A percentile compares a stretch with the other conserved stretches of the same genome.
These are phyloP conservation scores for Nematostella vectensis DNA, from an alignment of 92 coral and sea anemone species.

Conservation along the genomic window DNA sequence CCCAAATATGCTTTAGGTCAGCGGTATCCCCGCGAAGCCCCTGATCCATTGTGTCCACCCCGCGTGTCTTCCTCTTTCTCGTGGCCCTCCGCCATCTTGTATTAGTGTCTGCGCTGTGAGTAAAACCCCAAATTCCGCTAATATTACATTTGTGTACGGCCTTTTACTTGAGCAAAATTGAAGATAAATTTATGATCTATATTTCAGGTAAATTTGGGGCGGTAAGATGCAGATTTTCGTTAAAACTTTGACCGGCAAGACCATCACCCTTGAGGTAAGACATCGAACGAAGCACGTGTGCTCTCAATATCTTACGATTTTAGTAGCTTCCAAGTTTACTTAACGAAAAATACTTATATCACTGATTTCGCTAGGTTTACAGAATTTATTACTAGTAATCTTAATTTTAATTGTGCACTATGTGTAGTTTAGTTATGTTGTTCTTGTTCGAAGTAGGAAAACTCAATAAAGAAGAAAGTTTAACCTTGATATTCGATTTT, in stretches of 20 bases:
- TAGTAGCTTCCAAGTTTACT: no score
- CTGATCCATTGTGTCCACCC: conserved; percentile 25
- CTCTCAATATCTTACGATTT: no score
- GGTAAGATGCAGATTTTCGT: conserved; percentile 98
- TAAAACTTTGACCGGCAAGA: conserved; percentile 98
- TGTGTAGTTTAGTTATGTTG: no score
- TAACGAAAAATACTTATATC: no score
- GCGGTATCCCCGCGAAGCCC: conserved; percentile 15
- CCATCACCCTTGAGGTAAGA: conserved; percentile 96
- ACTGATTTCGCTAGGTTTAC: no score
- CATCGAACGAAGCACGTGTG: no score
- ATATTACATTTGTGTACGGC: no score
- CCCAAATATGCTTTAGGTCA: conserved; percentile 7
- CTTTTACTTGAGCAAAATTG: background rate
- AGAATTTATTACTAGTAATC: no score
- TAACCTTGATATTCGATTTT: no score
- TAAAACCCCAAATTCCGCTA: background rate
- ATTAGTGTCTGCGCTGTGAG: conserved; percentile 37
- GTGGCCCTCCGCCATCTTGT: conserved; percentile 92
- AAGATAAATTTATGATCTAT: conserved; percentile 15
- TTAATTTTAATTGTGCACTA: no score
- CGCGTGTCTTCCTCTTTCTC: conserved; percentile 79
- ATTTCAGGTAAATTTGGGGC: conserved; percentile 54
- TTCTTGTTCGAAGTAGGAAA: no score
- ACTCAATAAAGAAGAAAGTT: no score